These are phyloP conservation scores for Linnaemya tessellans DNA, from an alignment of 2,888 invertebrate genomes.

Conservation along the genomic window DNA sequence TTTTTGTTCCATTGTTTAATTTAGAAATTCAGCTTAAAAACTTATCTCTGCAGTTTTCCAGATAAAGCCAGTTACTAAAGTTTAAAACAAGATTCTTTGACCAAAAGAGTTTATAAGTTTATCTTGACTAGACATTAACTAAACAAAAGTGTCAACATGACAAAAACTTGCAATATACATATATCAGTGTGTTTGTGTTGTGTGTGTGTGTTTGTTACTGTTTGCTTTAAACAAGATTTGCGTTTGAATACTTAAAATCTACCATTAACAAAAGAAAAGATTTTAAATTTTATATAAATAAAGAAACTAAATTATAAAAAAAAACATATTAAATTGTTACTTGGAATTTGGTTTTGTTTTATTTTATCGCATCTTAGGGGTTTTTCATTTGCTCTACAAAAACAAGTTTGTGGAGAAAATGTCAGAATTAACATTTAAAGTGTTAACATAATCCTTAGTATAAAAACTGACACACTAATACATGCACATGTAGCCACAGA, in stretches of 20 bases:
- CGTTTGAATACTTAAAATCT: not conserved
- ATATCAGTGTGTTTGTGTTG: too few species aligned
- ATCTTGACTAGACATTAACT: constrained; percentile 53
- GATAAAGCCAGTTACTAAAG: constrained; percentile 23
- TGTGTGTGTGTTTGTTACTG: not conserved
- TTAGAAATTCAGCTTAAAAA: constrained; percentile 1
- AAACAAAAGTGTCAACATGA: constrained; percentile 72
- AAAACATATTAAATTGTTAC: constrained; percentile 59
- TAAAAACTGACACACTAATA: constrained; percentile 52
- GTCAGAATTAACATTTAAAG: constrained; percentile 69
- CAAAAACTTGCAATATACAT: constrained; percentile 33
- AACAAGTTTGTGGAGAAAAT: constrained; percentile 56
- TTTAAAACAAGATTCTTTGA: constrained; percentile 39
- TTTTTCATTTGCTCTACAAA: constrained; percentile 26
- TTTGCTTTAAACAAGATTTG: not conserved
- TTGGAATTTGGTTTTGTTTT: constrained; percentile 21
- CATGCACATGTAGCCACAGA: not conserved
- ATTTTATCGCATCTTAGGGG: constrained; percentile 34
- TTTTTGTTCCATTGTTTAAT: not conserved
- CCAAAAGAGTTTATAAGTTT: constrained; percentile 30
- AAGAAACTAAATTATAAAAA: constrained; percentile 28
- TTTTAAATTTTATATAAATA: constrained; percentile 48
- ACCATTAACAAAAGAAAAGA: not conserved
- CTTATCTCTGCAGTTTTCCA: not conserved
- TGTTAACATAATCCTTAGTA: constrained; percentile 71